phyloP scores from a whole-genome alignment of 1,140 invertebrate genomes.

The Dermatophagoides farinae region DNA sequence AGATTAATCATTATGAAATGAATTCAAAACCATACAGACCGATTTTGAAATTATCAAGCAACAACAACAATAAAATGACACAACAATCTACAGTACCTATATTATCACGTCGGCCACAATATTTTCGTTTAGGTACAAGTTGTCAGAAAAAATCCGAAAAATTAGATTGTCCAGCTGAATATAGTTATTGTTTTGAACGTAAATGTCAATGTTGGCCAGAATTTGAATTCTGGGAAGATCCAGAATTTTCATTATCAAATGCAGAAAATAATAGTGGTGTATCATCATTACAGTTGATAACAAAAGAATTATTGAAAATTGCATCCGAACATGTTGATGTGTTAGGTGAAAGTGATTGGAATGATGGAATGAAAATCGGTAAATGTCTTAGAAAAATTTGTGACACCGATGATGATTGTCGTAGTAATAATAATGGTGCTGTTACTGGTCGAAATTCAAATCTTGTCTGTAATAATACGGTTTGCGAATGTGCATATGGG shows the following conservation, averaged over 20 bases:
- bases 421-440: too few relatives aligned
- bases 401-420: neutral
- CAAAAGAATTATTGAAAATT: neutral
- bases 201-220: constrained; percentile 10
- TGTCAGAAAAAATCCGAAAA: neutral
- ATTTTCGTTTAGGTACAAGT: too few relatives aligned
- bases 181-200: neutral
- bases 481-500: constrained; percentile 6
- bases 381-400: neutral
- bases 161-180: neutral
- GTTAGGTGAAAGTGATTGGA: too few relatives aligned
- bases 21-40: too few relatives aligned
- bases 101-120: too few relatives aligned
- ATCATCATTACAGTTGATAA: neutral
- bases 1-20: too few relatives aligned
- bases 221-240: neutral
- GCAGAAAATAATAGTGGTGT: neutral
- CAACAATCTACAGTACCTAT: neutral
- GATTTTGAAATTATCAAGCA: too few relatives aligned
- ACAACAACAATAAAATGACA: too few relatives aligned
- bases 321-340: neutral
- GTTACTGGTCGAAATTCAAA: neutral
- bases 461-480: constrained; percentile 10
- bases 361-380: neutral
- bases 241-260: neutral